Percentiles rank a stretch among this genome's conserved stretches.
Evolutionary conservation across 1,140 invertebrate species (phyloP).

Genomic region (Lanistes nyassanus): DNA sequence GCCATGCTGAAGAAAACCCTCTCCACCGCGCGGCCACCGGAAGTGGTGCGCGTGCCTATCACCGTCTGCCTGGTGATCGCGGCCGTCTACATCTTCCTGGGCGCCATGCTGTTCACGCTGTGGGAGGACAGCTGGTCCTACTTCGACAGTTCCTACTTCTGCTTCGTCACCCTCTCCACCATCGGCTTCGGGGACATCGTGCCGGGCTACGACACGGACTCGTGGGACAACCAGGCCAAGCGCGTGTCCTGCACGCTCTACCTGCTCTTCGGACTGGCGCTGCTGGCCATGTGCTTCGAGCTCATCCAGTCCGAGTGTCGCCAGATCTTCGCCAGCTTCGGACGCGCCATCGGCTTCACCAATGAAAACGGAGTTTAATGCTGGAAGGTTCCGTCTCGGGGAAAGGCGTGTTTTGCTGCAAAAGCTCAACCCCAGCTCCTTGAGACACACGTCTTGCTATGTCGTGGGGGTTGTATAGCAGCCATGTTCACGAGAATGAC

Average conservation of each 20-base stretch:
- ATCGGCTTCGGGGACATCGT: conserved; percentile 91
- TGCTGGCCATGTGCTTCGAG: conserved; percentile 93
- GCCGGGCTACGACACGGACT: conserved; percentile 48
- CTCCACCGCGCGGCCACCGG: neutral
- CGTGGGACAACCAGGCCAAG: conserved; percentile 50
- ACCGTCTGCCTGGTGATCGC: conserved; percentile 56
- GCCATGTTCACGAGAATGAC: no score
- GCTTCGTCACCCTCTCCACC: conserved; percentile 81
- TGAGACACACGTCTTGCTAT: no score
- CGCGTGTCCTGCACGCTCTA: conserved; percentile 74
- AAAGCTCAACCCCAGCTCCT: no score
- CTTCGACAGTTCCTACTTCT: conserved; percentile 92
- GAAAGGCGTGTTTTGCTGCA: no score
- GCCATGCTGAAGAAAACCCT: neutral
- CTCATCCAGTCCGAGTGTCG: conserved; percentile 90
- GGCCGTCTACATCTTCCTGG: conserved; percentile 57
- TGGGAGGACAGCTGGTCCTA: conserved; percentile 73
- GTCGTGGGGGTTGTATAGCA: no score
- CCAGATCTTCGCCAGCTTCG: conserved; percentile 76
- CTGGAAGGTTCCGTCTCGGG: no score
- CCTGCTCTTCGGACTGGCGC: conserved; percentile 84
- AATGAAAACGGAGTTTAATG: neutral
- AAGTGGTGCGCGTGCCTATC: conserved; percentile 55
- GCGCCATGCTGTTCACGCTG: conserved; percentile 57
- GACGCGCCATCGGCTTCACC: conserved; percentile 25